Conservation (phyloP, 1,140 invertebrate species). For the Lasaia peninsularis region DNA sequence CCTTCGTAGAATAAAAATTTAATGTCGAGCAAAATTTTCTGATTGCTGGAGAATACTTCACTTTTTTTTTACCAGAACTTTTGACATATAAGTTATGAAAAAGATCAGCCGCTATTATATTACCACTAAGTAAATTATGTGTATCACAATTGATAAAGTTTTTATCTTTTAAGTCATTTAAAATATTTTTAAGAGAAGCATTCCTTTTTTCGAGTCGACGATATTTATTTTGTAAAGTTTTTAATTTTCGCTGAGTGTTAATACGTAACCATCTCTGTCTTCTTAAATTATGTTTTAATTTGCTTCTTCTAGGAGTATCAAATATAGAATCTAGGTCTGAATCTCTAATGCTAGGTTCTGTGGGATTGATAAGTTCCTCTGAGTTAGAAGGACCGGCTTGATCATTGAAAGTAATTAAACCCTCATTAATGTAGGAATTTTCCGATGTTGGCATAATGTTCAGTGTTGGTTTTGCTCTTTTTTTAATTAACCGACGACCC, state of each 20-base stretch:
- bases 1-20: slow-evolving; percentile 40
- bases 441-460: neutral
- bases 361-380: too few relatives aligned
- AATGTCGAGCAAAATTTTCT: slow-evolving; percentile 39
- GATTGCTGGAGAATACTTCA: slow-evolving; percentile 26
- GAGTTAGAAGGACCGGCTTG: neutral
- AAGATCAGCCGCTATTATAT: neutral
- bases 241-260: neutral
- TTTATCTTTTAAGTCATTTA: neutral
- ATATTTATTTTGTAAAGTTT: neutral
- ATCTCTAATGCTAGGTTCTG: too few relatives aligned
- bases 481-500: slow-evolving; percentile 7
- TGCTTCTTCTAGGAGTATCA: neutral
- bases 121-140: neutral
- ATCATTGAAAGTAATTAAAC: neutral
- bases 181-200: neutral
- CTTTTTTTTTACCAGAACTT: slow-evolving; percentile 1
- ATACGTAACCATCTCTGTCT: neutral
- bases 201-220: slow-evolving; percentile 5
- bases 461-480: neutral
- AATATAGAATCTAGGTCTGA: neutral
- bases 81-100: neutral
- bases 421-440: too few relatives aligned
- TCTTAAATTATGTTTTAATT: neutral
- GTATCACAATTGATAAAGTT: neutral